These are phyloP conservation scores for Papilio glaucus DNA, from an alignment of 1,140 invertebrate genomes.

Conservation along the genomic window DNA sequence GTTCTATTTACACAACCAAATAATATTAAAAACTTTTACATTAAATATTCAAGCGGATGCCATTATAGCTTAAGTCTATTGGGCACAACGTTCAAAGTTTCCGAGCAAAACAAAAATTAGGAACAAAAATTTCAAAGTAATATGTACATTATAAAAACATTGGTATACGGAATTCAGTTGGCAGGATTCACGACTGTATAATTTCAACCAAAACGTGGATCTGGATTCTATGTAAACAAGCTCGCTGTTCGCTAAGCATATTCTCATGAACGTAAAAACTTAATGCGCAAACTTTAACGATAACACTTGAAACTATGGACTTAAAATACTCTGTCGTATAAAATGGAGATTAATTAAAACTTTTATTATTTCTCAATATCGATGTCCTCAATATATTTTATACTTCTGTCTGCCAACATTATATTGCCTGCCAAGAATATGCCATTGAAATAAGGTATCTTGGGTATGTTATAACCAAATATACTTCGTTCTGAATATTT, in stretches of 20 bases:
- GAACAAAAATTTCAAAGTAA: conserved; percentile 47
- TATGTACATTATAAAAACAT: conserved; percentile 52
- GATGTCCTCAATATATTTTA: conserved; percentile 18
- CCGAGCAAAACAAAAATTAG: conserved; percentile 44
- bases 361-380: conserved; percentile 41
- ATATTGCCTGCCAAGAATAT: conserved; percentile 6
- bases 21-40: conserved; percentile 23
- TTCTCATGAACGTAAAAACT: conserved; percentile 73
- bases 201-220: conserved; percentile 66
- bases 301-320: conserved; percentile 61
- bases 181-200: conserved; percentile 67
- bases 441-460: conserved; percentile 2
- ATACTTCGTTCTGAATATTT: not conserved
- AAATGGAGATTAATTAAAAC: conserved; percentile 56
- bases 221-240: conserved; percentile 74
- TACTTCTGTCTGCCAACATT: conserved; percentile 18
- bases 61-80: conserved; percentile 42
- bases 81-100: conserved; percentile 39
- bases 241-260: conserved; percentile 65
- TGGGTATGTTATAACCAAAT: not conserved
- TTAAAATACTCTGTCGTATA: conserved; percentile 58
- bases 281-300: conserved; percentile 73
- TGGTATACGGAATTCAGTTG: conserved; percentile 57
- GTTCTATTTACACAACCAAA: conserved; percentile 41
- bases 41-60: conserved; percentile 30